Evolutionary conservation across 2,888 invertebrate species (phyloP).

Genomic region (Hylaea fasciaria): DNA sequence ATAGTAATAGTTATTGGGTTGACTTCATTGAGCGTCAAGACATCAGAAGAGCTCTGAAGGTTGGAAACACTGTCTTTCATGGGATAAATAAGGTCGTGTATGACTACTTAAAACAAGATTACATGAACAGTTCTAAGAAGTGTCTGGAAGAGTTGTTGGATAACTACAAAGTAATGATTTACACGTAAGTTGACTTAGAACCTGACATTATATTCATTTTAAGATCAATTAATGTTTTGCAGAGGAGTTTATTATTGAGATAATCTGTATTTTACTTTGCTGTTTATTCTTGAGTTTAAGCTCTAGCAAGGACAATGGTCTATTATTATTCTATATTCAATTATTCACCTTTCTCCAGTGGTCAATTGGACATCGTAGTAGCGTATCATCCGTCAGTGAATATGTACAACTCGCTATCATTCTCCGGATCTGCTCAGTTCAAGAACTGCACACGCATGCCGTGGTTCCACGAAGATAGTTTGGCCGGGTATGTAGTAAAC

Average conservation of each 20-base stretch:
- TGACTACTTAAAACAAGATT: conserved; percentile 78
- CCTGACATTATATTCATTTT: neutral
- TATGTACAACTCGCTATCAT: conserved; percentile 70
- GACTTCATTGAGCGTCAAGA: conserved; percentile 74
- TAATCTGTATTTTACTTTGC: too few species aligned
- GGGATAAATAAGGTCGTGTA: conserved; percentile 73
- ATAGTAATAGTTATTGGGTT: conserved; percentile 72
- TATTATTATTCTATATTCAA: too few species aligned
- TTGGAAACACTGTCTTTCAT: conserved; percentile 80
- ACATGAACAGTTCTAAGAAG: conserved; percentile 85
- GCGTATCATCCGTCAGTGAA: conserved; percentile 87
- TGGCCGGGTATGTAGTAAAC: conserved; percentile 74
- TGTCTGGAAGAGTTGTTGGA: conserved; percentile 83
- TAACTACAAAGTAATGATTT: conserved; percentile 84
- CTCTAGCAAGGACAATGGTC: too few species aligned
- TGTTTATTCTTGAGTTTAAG: too few species aligned
- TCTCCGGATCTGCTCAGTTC: conserved; percentile 78
- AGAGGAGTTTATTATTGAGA: too few species aligned
- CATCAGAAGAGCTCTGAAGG: conserved; percentile 80
- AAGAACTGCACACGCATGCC: conserved; percentile 43
- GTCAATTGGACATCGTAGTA: conserved; percentile 87
- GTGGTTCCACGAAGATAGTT: conserved; percentile 61
- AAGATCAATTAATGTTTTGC: too few species aligned
- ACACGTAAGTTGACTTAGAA: conserved; percentile 79
- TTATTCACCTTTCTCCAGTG: conserved; percentile 61